Base-by-base conservation (phyloP, 2,797 vertebrate genomes). In the Vespertilio murinus region DNA sequence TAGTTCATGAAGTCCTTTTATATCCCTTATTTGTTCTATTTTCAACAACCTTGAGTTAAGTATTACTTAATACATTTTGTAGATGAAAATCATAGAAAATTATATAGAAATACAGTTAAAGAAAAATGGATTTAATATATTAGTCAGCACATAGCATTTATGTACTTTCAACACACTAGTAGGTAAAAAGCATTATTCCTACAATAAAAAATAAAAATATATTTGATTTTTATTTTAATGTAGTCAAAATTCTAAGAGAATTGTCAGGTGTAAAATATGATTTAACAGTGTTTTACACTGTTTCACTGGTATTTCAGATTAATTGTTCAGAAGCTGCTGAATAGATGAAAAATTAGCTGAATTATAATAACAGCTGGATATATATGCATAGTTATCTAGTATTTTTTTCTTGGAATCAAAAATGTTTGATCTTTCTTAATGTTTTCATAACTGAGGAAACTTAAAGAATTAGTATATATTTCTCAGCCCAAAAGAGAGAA, bases 201-300 rank as follows among this genome's bases (percentile, higher is more conserved):
- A 82, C 25, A 84, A 81, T 91, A 65, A 52, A 61, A 77, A 81
- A 30, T 56, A 5, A 74, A 84, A 81, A 82, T 14, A 67, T 2
- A 40, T 91, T 5, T 80, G 14, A 28, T 79, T 64, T 73, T 86
- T 75, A 90, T 73, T 93, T 88, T 69, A 94, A 22, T 52, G 10
- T 87, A 9, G 23, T 84, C 6, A 78, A 52, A 77, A 79, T 83
- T 93, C 6, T 54, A 83, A 90, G 78, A 64, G 12, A 30, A 8
- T 47, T 33, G 4, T 88, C 23, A 73, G 3, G 18, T 67, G 0
- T 80, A 89, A 89, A 86, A 42, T 33, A 61, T 22, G 1, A 56
- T 67, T 85, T 71, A 75, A 35, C 6, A 88, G 0, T 82, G 0
- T 78, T 84, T 65, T 71, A 61, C 2, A 54, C 17, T 45, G 22